Conservation (phyloP, 2,888 invertebrate species). For the Yponomeuta plumbellus region DNA sequence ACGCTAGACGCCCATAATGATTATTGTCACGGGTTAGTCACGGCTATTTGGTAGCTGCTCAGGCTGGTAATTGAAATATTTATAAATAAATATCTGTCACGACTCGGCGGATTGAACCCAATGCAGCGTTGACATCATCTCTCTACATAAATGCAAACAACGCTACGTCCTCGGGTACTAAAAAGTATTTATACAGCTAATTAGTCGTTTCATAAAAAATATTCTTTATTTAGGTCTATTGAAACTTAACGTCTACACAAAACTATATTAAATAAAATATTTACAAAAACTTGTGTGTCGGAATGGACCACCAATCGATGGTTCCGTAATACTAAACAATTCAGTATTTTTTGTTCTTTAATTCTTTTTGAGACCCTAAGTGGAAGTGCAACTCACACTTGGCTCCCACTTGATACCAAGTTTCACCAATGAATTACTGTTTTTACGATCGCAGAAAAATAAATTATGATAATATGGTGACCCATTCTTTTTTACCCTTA, state of each 20-base stretch:
- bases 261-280: too few relatives aligned
- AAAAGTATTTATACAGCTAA: not conserved
- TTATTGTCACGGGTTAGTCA: conserved; percentile 37
- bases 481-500: too few relatives aligned
- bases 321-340: too few relatives aligned
- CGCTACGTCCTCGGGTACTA: not conserved
- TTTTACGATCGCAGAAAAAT: too few relatives aligned
- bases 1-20: conserved; percentile 17
- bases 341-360: not conserved
- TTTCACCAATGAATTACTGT: too few relatives aligned
- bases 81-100: conserved; percentile 30
- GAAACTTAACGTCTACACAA: too few relatives aligned
- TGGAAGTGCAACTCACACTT: too few relatives aligned
- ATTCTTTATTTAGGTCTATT: not conserved
- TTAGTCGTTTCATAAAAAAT: not conserved
- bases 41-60: conserved; percentile 25
- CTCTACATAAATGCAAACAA: conserved; percentile 19
- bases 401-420: too few relatives aligned
- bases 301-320: too few relatives aligned
- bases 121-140: conserved; percentile 49
- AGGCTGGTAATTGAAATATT: conserved; percentile 34
- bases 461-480: too few relatives aligned
- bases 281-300: too few relatives aligned
- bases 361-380: not conserved
- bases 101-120: conserved; percentile 38